phyloP scores from a whole-genome alignment of 2,797 vertebrate species.

The Agapornis canus region DNA sequence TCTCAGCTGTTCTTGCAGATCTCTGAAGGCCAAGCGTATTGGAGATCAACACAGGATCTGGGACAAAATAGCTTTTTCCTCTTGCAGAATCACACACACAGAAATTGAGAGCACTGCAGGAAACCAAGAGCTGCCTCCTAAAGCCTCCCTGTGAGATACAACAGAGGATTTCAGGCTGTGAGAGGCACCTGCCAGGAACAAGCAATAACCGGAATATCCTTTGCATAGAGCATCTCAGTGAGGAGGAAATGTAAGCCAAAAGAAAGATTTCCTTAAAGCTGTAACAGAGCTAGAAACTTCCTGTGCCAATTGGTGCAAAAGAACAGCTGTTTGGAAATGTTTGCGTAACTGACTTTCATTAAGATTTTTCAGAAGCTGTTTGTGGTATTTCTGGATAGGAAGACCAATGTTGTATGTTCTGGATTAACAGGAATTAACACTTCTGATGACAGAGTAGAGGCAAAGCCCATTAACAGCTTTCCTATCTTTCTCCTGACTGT shows the following conservation, averaged over 20 bases:
- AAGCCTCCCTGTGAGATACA: not conserved
- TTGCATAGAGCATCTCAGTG: not conserved
- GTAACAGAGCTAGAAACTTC: not conserved
- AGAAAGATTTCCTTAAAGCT: not conserved
- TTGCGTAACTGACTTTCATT: not conserved
- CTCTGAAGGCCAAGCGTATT: not conserved
- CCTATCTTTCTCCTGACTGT: not conserved
- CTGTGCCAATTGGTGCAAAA: not conserved
- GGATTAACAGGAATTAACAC: not conserved
- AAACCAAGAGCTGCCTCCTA: not conserved
- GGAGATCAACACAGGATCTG: not conserved
- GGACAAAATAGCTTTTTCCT: not conserved
- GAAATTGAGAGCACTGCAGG: rapidly evolving
- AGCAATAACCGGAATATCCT: not conserved
- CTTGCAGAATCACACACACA: not conserved
- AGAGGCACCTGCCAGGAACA: not conserved
- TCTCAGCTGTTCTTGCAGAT: not conserved
- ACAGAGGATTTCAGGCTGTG: not conserved
- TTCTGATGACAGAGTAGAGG: not conserved
- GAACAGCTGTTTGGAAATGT: not conserved
- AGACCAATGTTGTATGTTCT: not conserved
- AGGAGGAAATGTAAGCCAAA: not conserved
- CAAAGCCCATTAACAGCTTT: not conserved
- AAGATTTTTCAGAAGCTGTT: not conserved
- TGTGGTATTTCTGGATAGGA: not conserved